phyloP scores from a whole-genome alignment of 2,797 vertebrate genomes.

The Tiaroga cobitis region DNA sequence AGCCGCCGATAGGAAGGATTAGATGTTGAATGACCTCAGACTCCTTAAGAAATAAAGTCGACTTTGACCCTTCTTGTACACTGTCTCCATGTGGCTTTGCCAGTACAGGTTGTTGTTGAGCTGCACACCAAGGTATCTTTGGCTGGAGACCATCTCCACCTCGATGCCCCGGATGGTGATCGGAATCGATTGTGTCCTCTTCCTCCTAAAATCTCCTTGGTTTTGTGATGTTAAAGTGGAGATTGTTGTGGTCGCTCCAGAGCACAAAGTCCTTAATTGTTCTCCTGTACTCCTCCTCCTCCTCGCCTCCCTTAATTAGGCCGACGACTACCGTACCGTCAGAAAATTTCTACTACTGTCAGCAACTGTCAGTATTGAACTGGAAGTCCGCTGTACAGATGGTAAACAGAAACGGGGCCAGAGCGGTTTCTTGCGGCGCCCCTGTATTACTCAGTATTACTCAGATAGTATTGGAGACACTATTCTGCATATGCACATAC shows the following conservation, averaged over 20 bases:
- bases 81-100: background rate
- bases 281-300: background rate
- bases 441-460: background rate
- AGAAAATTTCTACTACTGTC: no score
- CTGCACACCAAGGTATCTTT: no score
- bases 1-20: no score
- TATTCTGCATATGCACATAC: background rate
- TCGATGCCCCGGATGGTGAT: background rate
- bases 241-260: background rate
- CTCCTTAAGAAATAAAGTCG: background rate
- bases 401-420: background rate
- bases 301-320: no score
- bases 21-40: background rate
- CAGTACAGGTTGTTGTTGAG: no score
- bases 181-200: background rate
- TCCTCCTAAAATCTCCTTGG: background rate
- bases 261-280: background rate
- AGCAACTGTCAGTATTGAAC: no score
- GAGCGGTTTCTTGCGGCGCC: background rate
- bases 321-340: no score
- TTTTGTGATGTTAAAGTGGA: background rate
- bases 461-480: background rate
- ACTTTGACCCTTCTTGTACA: background rate
- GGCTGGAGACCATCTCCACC: background rate
- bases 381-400: background rate